These are phyloP conservation scores for Lathronympha strigana DNA, from an alignment of 2,888 invertebrate species.

Conservation along the genomic window DNA sequence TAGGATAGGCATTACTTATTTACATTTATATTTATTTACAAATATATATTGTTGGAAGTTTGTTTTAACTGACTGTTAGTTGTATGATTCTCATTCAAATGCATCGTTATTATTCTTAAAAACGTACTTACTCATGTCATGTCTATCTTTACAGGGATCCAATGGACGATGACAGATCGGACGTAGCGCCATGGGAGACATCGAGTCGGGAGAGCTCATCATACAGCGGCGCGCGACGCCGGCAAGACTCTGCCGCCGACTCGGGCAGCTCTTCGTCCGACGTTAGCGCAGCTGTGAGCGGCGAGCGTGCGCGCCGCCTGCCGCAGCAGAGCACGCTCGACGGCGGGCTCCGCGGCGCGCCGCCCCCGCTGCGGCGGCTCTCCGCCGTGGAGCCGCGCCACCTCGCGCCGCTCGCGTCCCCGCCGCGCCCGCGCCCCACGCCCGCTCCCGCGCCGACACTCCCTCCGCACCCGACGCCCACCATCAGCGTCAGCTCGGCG, in stretches of 20 bases:
- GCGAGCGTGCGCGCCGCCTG: slow-evolving; percentile 85
- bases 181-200: slow-evolving; percentile 69
- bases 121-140: slow-evolving; percentile 41
- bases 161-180: slow-evolving; percentile 70
- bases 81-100: background rate
- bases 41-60: no score
- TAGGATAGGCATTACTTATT: no score
- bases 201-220: slow-evolving; percentile 55
- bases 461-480: slow-evolving; percentile 78
- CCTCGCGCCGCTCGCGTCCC: slow-evolving; percentile 80
- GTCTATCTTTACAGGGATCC: slow-evolving; percentile 61
- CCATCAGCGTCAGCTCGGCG: slow-evolving; percentile 90
- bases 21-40: no score
- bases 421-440: slow-evolving; percentile 63
- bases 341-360: slow-evolving; percentile 83
- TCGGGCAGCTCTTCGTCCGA: slow-evolving; percentile 91
- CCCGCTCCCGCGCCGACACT: slow-evolving; percentile 63
- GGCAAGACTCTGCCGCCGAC: slow-evolving; percentile 88
- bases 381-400: slow-evolving; percentile 84
- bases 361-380: slow-evolving; percentile 72
- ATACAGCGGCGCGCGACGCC: slow-evolving; percentile 68
- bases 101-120: background rate
- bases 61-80: background rate
- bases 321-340: slow-evolving; percentile 88
- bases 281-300: slow-evolving; percentile 82